Conservation (phyloP, 2,888 invertebrate genomes). For the Archips xylosteana region DNA sequence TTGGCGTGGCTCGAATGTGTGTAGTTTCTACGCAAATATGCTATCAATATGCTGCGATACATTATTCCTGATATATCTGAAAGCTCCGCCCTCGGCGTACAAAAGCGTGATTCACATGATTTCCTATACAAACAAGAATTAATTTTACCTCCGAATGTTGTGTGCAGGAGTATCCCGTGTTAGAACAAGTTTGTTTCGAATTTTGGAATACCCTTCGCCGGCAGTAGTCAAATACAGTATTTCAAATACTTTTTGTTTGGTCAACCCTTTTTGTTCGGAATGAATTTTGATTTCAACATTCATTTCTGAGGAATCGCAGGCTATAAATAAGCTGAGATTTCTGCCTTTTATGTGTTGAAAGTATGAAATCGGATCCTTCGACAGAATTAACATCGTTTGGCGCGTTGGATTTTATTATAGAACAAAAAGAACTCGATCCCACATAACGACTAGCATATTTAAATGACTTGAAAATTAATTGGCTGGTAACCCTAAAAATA, state of each 20-base stretch:
- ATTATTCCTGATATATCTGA: slow-evolving; percentile 1
- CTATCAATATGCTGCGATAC: slow-evolving; percentile 19
- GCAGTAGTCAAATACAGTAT: slow-evolving; percentile 18
- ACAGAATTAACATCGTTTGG: neutral
- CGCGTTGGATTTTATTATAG: neutral
- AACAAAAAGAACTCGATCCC: neutral
- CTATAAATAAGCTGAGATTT: slow-evolving; percentile 4
- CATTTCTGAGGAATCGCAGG: slow-evolving; percentile 5
- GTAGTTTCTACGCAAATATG: slow-evolving; percentile 26
- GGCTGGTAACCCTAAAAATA: slow-evolving; percentile 14
- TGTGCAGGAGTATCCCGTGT: slow-evolving; percentile 3
- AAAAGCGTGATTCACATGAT: slow-evolving; percentile 2
- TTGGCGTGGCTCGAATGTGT: neutral
- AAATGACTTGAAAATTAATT: slow-evolving; percentile 19
- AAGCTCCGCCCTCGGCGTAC: slow-evolving; percentile 13
- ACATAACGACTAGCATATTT: neutral
- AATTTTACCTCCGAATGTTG: slow-evolving; percentile 17
- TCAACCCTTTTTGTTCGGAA: slow-evolving; percentile 22
- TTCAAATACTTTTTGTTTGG: slow-evolving; percentile 17
- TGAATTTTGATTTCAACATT: slow-evolving; percentile 23
- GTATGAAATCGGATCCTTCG: slow-evolving; percentile 3
- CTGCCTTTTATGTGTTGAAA: neutral
- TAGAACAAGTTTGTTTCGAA: slow-evolving; percentile 19
- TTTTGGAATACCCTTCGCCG: slow-evolving; percentile 9
- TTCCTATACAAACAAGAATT: slow-evolving; percentile 37